A percentile compares a stretch with the other conserved stretches of the same genome.
These are phyloP conservation scores for Amaurobius ferox DNA, from an alignment of 2,888 invertebrate genomes.

Conservation along the genomic window DNA sequence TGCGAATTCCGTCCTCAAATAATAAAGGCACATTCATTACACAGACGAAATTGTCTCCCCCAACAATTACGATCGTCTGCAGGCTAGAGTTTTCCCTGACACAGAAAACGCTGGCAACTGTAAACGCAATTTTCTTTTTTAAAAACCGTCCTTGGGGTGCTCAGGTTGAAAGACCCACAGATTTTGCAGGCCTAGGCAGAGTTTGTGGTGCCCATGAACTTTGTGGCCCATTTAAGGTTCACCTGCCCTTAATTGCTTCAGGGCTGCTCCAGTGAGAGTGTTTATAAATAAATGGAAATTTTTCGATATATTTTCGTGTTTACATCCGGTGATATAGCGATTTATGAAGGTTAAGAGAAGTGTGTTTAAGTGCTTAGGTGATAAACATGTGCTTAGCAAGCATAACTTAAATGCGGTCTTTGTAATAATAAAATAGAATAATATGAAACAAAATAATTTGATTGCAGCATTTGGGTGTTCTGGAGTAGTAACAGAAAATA, in stretches of 20 bases:
- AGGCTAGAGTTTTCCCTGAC: not conserved
- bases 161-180: constrained; percentile 11
- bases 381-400: no score
- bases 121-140: not conserved
- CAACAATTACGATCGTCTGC: not conserved
- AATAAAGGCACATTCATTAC: not conserved
- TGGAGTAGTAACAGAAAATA: no score
- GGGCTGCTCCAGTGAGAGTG: not conserved
- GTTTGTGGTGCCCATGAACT: not conserved
- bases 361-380: no score
- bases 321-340: no score
- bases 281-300: not conserved
- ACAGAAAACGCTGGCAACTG: not conserved
- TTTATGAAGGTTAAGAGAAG: no score
- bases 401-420: no score
- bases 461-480: no score
- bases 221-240: not conserved
- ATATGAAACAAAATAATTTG: no score
- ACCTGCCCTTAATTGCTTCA: constrained; percentile 9
- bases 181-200: not conserved
- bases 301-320: no score
- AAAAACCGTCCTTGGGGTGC: not conserved
- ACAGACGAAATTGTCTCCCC: not conserved
- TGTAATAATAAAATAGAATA: no score
- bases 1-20: not conserved